Base-by-base conservation (phyloP, 2,888 invertebrate species). In the Cephus sareptanus region DNA sequence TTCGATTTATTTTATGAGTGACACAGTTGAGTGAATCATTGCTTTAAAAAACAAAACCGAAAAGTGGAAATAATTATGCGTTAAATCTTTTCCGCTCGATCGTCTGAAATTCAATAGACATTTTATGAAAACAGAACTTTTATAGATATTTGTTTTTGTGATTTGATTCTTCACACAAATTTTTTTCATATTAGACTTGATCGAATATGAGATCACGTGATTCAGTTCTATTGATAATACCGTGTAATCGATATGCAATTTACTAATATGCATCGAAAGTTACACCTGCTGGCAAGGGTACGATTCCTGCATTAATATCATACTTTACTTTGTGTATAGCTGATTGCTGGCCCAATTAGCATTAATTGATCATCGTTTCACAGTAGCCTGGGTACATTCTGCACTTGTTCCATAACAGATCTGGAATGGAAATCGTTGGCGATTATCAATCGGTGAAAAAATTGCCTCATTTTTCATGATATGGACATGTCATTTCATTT, bases 331-430 rank as follows among this genome's bases (percentile, higher is more conserved):
- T 77, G 75, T 12, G 74, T 74, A 15, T 74, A 74, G 84, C 83
- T 85, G 83, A 87, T 89, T 87, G 89, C 89, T 86, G 89, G 89
- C 82, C 40, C 88, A 84, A 87, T 89, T 85, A 85, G 84, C 79
- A 15, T 76, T 74, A 79, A 79, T 79, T 78, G 73, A 77, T 70
- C n/a, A 74, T 75, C 23, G 9, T 23, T 23, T 56, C 40, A 56
- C 23, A 15, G 40, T 56, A 56, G 23, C 23, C 40, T 56, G 40
- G 40, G 0, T 23, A 23, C 9, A 15, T 23, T 56, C 23, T 23
- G 40, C 40, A 56, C 23, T 56, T 56, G 40, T 56, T 56, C 40
- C 40, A 23, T 23, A 56, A 56, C 40, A 56, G 23, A 56, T 56
- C 40, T 56, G 40, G 40, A 56, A 56, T 56, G 40, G 40, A 56